Percentiles rank a stretch among this genome's conserved stretches.
Conservation (phyloP, 2,888 invertebrate genomes). For the Plagodis dolabraria region DNA sequence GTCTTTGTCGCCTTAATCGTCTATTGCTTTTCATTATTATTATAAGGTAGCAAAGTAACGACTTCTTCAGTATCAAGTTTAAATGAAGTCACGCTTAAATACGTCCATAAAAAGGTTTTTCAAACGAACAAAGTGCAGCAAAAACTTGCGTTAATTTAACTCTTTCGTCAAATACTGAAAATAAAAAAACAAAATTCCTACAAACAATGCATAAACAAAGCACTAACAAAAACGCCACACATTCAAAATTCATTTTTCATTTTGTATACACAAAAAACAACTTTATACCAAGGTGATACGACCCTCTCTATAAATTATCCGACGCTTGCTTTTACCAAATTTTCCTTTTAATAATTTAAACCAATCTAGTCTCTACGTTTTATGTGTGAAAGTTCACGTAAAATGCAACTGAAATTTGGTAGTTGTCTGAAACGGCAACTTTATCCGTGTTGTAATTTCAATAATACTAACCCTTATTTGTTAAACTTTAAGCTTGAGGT, state of each 20-base stretch:
- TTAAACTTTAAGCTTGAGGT: slow-evolving; percentile 11
- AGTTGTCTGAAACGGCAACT: slow-evolving; percentile 32
- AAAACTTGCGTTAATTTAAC: not conserved
- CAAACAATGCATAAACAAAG: slow-evolving; percentile 43
- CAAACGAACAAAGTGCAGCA: not conserved
- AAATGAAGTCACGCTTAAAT: too few species aligned
- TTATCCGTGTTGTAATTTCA: slow-evolving; percentile 11
- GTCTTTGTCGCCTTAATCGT: too few species aligned
- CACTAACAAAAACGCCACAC: slow-evolving; percentile 57
- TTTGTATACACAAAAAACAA: slow-evolving; percentile 53
- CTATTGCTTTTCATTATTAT: too few species aligned
- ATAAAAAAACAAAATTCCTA: slow-evolving; percentile 20
- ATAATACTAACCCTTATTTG: not conserved
- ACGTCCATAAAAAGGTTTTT: too few species aligned
- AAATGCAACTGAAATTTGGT: slow-evolving; percentile 33
- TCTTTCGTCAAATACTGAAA: slow-evolving; percentile 1
- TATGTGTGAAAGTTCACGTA: slow-evolving; percentile 8
- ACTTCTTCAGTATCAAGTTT: too few species aligned
- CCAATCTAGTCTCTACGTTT: not conserved
- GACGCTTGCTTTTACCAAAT: slow-evolving; percentile 46
- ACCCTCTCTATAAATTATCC: slow-evolving; percentile 66
- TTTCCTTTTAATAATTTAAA: slow-evolving; percentile 3
- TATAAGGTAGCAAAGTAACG: too few species aligned
- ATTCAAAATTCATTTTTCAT: slow-evolving; percentile 62
- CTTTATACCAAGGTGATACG: slow-evolving; percentile 58